Evolutionary conservation across 2,113 vertebrate species (phyloP), one percentile per base, ranked within the genome.

Genomic region (Oncorhynchus gorbuscha): DNA sequence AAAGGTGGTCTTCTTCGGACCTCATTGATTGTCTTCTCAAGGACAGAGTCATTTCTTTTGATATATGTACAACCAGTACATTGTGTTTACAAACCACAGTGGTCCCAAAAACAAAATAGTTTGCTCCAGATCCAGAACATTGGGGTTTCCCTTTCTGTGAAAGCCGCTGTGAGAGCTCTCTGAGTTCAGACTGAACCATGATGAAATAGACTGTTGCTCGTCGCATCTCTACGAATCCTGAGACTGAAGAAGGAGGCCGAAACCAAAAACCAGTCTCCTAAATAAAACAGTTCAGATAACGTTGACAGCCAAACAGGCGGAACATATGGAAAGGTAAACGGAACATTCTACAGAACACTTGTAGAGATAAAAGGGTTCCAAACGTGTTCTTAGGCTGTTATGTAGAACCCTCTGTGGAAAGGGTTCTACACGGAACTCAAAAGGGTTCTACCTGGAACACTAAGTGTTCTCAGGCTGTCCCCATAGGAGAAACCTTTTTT

Each of bases 21-120:
- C n/a, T n/a, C n/a, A n/a, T n/a, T n/a, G n/a, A n/a, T n/a, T n/a
- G n/a, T n/a, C n/a, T n/a, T n/a, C n/a, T n/a, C n/a, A n/a, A n/a
- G 90, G 94, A 92, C 89, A 89, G 84, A 89, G 90, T 89, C 91
- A 85, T 89, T 88, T 86, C 88, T 91, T 92, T 89, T 88, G 90
- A 91, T 92, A 87, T 91, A 91, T 88, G 90, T 87, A 90, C 90
- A 89, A 89, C 89, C 88, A 83, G 91, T 81, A 91, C 93, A 93
- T 88, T 94, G 94, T 28, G 95, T 94, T 94, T 94, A 93, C 89
- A 94, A 94, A 93, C 93, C 82, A 93, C 93, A 91, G 85, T 78
- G 91, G 92, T 84, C 92, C 92, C 74, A 89, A 92, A 92, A 94
- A 92, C 86, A 92, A 92, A 92, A 92, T 77, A 87, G 85, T 72